Conservation (phyloP, 2,888 invertebrate species). For the Tipula confusa region DNA sequence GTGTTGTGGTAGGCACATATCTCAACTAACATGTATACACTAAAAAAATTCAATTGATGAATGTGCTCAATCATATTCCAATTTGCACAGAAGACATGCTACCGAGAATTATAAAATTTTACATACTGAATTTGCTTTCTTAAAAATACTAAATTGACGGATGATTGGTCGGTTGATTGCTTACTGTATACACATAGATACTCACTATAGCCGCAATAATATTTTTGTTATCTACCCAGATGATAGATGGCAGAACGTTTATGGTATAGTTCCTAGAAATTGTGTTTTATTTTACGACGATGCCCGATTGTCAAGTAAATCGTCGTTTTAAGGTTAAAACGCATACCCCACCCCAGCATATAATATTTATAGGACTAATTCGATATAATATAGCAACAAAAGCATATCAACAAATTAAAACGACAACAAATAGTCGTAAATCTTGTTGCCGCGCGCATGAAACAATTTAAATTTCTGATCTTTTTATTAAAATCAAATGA, state of each 20-base stretch:
- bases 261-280: background rate
- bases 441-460: background rate
- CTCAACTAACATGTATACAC: background rate
- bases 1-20: background rate
- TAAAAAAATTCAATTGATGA: background rate
- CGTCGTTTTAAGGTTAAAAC: background rate
- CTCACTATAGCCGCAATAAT: background rate
- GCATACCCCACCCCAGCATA: background rate
- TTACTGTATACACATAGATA: background rate
- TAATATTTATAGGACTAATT: background rate
- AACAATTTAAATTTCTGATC: background rate
- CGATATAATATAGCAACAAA: background rate
- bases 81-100: conserved; percentile 3
- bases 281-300: background rate
- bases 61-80: conserved; percentile 25
- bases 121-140: background rate
- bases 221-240: background rate
- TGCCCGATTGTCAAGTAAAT: background rate
- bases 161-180: background rate
- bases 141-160: background rate
- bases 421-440: background rate
- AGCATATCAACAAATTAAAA: conserved; percentile 9
- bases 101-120: conserved; percentile 7
- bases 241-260: background rate
- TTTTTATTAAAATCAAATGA: conserved; percentile 12